phyloP scores from a whole-genome alignment of 1,140 invertebrate species.

The Pomphorhynchus laevis region DNA sequence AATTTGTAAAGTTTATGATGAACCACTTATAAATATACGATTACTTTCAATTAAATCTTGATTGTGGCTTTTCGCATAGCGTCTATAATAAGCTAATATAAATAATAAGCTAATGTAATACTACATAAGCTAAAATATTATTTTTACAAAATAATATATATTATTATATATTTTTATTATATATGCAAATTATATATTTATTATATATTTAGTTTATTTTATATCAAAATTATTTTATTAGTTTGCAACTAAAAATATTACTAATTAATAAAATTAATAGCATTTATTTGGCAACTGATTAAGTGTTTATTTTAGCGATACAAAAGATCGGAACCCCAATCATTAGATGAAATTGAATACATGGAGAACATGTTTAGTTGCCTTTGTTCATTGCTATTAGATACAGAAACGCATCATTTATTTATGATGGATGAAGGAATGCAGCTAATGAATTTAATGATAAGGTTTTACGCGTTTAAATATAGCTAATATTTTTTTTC shows the following conservation, averaged over 20 bases:
- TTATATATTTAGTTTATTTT: constrained; percentile 1
- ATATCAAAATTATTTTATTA: background rate
- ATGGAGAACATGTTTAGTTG: constrained; percentile 95
- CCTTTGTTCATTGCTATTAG: constrained; percentile 60
- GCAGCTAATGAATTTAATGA: constrained; percentile 78
- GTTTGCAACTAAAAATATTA: background rate
- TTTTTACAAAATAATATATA: no score
- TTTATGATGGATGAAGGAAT: constrained; percentile 73
- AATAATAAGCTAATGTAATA: no score
- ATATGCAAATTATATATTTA: no score
- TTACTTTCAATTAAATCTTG: no score
- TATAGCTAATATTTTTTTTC: background rate
- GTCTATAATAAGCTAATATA: no score
- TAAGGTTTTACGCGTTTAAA: constrained; percentile 26
- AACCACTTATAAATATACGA: no score
- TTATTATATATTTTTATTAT: no score
- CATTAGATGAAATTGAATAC: constrained; percentile 63
- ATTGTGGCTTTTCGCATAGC: no score
- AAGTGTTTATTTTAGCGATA: constrained; percentile 29
- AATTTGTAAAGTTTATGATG: no score
- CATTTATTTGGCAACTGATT: background rate
- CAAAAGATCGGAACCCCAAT: constrained; percentile 58
- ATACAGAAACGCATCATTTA: constrained; percentile 42
- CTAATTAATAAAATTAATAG: constrained; percentile 3
- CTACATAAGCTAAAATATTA: no score